A percentile compares a stretch with the other conserved stretches of the same genome.
phyloP scores from a whole-genome alignment of 2,113 vertebrate species.

The Orycteropus afer region DNA sequence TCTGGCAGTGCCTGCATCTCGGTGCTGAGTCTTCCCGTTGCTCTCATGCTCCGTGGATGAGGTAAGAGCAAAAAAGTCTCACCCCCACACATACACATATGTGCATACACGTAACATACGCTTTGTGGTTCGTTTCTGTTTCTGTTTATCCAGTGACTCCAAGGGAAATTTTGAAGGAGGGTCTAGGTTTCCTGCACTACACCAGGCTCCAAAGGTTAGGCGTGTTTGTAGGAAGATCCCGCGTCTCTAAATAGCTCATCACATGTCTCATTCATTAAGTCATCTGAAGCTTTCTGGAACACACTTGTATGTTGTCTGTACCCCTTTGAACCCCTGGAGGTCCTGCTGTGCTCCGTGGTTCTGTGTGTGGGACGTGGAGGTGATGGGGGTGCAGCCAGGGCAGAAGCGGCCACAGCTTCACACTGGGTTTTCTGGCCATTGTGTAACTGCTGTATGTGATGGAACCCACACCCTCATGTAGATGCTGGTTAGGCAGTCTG shows the following conservation, averaged over 20 bases:
- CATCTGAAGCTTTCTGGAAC: not conserved
- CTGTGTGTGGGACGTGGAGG: not conserved
- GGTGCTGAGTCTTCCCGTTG: accelerated
- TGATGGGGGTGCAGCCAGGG: not conserved
- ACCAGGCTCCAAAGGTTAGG: not conserved
- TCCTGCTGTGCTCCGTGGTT: accelerated
- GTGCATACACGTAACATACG: accelerated
- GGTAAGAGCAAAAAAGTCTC: not conserved
- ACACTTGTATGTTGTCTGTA: not conserved
- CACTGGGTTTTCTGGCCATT: not conserved
- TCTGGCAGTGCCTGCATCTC: not conserved
- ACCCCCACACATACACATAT: accelerated
- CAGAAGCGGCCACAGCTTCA: not conserved
- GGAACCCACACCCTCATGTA: accelerated
- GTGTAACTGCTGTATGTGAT: accelerated
- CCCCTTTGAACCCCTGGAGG: accelerated
- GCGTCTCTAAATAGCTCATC: not conserved
- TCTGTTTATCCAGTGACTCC: not conserved
- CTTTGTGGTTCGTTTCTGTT: not conserved
- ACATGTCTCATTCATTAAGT: not conserved
- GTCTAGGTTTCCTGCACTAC: too few species aligned
- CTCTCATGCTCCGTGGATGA: not conserved
- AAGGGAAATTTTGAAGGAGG: not conserved
- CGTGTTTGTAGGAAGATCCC: not conserved
- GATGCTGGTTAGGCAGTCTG: accelerated